Conservation (phyloP, 2,888 invertebrate species). For the Meteorus cinctellus region DNA sequence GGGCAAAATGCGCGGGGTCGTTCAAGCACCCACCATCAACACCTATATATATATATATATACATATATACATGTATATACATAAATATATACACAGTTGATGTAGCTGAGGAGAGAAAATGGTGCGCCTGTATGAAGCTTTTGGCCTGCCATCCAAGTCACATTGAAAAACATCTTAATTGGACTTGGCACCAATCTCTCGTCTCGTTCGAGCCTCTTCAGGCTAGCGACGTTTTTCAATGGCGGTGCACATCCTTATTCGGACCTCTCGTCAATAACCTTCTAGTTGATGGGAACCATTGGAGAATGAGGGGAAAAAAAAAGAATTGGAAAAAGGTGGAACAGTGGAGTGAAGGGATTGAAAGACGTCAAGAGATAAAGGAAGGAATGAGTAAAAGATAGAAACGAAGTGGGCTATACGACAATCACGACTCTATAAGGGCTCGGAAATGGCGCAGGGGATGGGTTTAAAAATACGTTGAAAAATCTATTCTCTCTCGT, state of each 20-base stretch:
- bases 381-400: background rate
- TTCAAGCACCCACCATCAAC: conserved; percentile 6
- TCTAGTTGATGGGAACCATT: background rate
- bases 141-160: conserved; percentile 12
- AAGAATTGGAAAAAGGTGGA: background rate
- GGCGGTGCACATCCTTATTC: conserved; percentile 30
- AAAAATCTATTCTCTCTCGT: conserved; percentile 25
- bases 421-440: conserved; percentile 14
- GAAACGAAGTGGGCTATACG: conserved; percentile 8
- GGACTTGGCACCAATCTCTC: conserved; percentile 55
- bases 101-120: background rate
- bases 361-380: conserved; percentile 12
- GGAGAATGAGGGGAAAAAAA: background rate
- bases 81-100: conserved; percentile 13
- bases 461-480: background rate
- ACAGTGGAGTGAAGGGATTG: background rate
- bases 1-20: conserved; percentile 23
- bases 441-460: background rate
- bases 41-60: background rate
- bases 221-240: conserved; percentile 4
- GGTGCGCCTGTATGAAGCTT: background rate
- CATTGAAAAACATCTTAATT: conserved; percentile 67
- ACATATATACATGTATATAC: conserved; percentile 26
- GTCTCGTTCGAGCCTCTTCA: conserved; percentile 1
- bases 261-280: conserved; percentile 28